Evolutionary conservation across 2,888 invertebrate genomes (phyloP), one percentile per base, ranked within the genome.

Genomic region (Amphipoea lucens): DNA sequence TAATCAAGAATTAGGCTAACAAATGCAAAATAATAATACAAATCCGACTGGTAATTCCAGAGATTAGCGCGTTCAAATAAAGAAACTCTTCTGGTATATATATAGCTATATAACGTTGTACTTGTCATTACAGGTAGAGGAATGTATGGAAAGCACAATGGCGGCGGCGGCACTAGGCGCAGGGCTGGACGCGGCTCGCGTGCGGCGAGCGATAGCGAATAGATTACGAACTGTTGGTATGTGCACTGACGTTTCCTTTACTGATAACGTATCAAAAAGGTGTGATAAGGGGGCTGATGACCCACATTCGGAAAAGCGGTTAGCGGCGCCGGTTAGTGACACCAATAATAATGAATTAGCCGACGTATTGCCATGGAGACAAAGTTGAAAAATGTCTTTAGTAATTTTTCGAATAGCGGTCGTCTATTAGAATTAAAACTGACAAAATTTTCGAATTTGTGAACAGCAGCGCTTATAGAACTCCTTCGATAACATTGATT

Each of bases 161-260:
- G 95, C 95, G 3, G 71, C 94, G 60, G 95, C 95, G 3, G 97
- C 97, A 0, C 79, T 97, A 29, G 93, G 94, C 0, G 96, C 97
- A 0, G 97, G 97, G 0, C 81, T 97, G 57, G 97, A 96, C 87
- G 96, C 94, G 17, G 96, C 96, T 12, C 90, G 97, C 5, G 96
- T 97, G 2, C 92, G 96, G 0, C 90, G 95, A 4, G 97, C 97
- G 2, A 89, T 97, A 12, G 86, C 91, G 0, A 89, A 93, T 0
- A 88, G 96, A 11, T 83, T 97, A 14, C 91, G 94, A 2, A 72
- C 92, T 40, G 94, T 95, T 0, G 97, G 97, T 97, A 82, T 20
- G 89, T 90, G 54, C 23, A 6, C 80, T n/a, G 5, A 4, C 17
- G 17, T 36, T 36, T 51, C 7, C 45, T n/a, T 14, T 5, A 29